These are phyloP conservation scores for Xestia sexstrigata DNA, from an alignment of 2,888 invertebrate species.

Conservation along the genomic window DNA sequence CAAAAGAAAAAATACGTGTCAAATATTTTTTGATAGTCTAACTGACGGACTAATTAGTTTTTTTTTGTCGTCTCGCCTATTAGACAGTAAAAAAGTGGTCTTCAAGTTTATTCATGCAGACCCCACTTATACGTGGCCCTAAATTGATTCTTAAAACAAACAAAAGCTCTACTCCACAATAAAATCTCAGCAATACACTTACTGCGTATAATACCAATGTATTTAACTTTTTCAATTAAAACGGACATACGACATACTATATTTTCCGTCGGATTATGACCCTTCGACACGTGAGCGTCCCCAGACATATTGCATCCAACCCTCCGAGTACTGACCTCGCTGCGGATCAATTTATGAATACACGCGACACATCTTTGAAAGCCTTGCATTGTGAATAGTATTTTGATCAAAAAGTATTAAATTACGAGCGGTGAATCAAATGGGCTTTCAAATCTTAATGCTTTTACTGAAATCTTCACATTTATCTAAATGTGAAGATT, in stretches of 20 bases:
- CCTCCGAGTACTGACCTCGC: constrained; percentile 83
- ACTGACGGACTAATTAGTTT: too few species aligned
- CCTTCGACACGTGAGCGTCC: constrained; percentile 85
- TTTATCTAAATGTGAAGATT: not conserved
- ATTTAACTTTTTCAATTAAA: constrained; percentile 86
- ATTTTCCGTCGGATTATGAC: constrained; percentile 86
- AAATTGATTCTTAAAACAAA: constrained; percentile 27
- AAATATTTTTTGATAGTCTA: too few species aligned
- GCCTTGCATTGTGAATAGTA: constrained; percentile 63
- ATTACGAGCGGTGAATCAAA: constrained; percentile 7
- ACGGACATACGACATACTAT: constrained; percentile 79
- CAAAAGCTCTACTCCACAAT: constrained; percentile 30
- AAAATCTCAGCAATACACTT: constrained; percentile 49
- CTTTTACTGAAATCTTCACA: not conserved
- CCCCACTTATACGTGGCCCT: not conserved
- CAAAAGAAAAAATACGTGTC: too few species aligned
- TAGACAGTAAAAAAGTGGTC: not conserved
- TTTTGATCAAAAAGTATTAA: constrained; percentile 49
- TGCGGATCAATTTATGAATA: constrained; percentile 85
- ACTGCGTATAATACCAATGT: constrained; percentile 64
- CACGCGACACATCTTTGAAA: constrained; percentile 72
- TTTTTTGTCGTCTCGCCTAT: too few species aligned
- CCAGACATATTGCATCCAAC: constrained; percentile 83
- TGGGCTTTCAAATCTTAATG: not conserved
- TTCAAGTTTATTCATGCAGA: not conserved